Evolutionary conservation across 2,888 invertebrate genomes (phyloP), one percentile per base, ranked within the genome.

Genomic region (Euphydryas editha): DNA sequence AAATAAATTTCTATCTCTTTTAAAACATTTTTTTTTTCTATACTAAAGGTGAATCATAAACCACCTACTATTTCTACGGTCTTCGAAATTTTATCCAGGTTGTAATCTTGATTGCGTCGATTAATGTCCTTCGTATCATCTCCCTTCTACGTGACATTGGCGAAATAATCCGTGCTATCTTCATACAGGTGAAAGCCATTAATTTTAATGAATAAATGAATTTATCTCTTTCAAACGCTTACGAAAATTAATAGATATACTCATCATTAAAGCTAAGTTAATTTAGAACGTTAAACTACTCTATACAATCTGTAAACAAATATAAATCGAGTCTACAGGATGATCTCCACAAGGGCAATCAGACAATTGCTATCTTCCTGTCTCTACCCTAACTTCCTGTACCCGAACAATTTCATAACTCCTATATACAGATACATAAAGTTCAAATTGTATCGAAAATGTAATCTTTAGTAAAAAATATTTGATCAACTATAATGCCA

Each of bases 321-420:
- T 57, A 61, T 61, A 65, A 57, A 55, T 62, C 59, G 46, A 55
- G 59, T 62, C 70, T 72, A 80, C 85, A 85, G 86, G 86, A 88
- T 86, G 85, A 83, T 84, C 84, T 79, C 62, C 24, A 42, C 70
- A 89, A 90, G 90, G 90, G 87, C 88, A 83, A 81, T 81, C 79
- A 77, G 76, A 76, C 90, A 90, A 91, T 89, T 88, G 88, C 74
- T 75, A 69, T 75, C 87, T 85, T 91, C 90, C 90, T 90, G 90
- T 79, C 80, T 70, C 74, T 76, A 75, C 77, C 88, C 85, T 83
- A 71, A 74, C 77, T 86, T 86, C 88, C 84, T 86, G 79, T 69
- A 67, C 60, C 42, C 55, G 13, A 42, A 59, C 57, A 74, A 74
- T 76, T 74, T 80, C 81, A 67, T 2, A 0, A 10, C 58, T 8